phyloP scores from a whole-genome alignment of 2,113 vertebrate species.

The Phodopus roborovskii region DNA sequence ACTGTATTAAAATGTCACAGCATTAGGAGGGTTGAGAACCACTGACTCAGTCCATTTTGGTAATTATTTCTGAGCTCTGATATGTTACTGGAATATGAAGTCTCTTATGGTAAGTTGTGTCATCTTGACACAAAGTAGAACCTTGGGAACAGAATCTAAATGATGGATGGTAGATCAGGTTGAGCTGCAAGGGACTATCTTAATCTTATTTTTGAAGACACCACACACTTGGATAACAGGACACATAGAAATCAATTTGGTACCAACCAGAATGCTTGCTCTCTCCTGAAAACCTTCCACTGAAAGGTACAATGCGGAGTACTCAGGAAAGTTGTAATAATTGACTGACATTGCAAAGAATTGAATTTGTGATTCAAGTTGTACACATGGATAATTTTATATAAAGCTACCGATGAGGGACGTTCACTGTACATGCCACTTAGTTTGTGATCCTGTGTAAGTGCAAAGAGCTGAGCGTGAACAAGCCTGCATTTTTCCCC shows the following conservation, averaged over 20 bases:
- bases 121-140: background rate
- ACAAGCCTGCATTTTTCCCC: background rate
- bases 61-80: conserved; percentile 12
- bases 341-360: too few relatives aligned
- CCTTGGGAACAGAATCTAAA: background rate
- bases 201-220: background rate
- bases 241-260: too few relatives aligned
- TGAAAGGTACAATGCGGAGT: too few relatives aligned
- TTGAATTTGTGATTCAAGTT: too few relatives aligned
- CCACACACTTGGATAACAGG: too few relatives aligned
- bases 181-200: background rate
- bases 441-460: too few relatives aligned
- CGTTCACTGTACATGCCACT: background rate
- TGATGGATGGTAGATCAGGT: background rate
- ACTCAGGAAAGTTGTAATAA: too few relatives aligned
- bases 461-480: background rate
- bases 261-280: too few relatives aligned
- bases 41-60: background rate
- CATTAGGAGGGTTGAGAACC: background rate
- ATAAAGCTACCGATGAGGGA: background rate
- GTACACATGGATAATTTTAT: too few relatives aligned
- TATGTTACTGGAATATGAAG: background rate
- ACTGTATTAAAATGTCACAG: background rate
- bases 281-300: too few relatives aligned
- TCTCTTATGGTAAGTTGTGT: background rate